phyloP scores from a whole-genome alignment of 1,140 invertebrate genomes.

The Anadara kagoshimensis region DNA sequence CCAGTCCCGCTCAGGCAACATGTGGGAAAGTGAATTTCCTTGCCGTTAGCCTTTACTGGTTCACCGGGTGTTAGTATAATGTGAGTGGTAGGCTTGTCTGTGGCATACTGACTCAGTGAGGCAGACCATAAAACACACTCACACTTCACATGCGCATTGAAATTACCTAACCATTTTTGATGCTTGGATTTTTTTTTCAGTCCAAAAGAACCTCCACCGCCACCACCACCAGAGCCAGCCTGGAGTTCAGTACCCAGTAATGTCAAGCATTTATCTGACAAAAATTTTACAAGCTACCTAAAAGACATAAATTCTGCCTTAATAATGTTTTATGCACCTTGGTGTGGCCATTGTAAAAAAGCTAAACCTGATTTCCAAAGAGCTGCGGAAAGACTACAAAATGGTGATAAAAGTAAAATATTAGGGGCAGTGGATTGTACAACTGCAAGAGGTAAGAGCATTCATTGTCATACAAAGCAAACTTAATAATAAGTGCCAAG shows the following conservation, averaged over 20 bases:
- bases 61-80: no score
- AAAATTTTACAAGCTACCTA: conserved; percentile 74
- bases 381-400: conserved; percentile 82
- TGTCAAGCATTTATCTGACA: conserved; percentile 76
- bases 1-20: no score
- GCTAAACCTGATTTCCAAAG: conserved; percentile 87
- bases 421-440: conserved; percentile 91
- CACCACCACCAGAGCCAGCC: conserved; percentile 71
- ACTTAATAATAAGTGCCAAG: no score
- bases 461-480: no score
- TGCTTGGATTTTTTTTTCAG: conserved; percentile 64
- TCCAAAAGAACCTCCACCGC: conserved; percentile 67
- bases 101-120: no score
- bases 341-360: conserved; percentile 92
- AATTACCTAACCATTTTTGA: no score
- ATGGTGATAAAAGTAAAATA: conserved; percentile 74
- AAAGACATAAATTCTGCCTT: conserved; percentile 54
- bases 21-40: no score
- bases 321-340: conserved; percentile 71
- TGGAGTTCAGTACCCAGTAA: conserved; percentile 71
- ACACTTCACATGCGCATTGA: no score
- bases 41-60: no score
- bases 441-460: conserved; percentile 69
- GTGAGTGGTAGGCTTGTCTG: no score
- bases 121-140: no score